These are phyloP conservation scores for Nesoenas mayeri DNA, from an alignment of 2,113 vertebrate species.

Conservation along the genomic window DNA sequence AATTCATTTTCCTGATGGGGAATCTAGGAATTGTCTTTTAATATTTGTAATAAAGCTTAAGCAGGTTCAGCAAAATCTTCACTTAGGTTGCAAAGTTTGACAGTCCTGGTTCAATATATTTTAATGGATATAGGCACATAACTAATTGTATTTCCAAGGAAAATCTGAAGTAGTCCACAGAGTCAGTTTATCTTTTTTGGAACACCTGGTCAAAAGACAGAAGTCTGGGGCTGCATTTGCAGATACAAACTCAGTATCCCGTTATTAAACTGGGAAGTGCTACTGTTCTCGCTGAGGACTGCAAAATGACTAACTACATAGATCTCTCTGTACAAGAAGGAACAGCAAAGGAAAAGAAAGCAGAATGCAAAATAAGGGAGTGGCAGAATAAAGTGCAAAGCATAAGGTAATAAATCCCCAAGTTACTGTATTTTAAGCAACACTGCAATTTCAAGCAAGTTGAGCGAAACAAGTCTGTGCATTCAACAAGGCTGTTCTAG, in stretches of 20 bases:
- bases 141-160: constrained; percentile 17
- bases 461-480: neutral
- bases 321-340: neutral
- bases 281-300: constrained; percentile 8
- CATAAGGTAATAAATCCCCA: neutral
- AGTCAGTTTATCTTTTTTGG: neutral
- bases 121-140: neutral
- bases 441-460: neutral
- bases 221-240: neutral
- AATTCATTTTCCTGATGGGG: constrained; percentile 26
- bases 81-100: neutral
- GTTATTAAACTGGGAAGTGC: neutral
- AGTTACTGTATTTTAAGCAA: neutral
- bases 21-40: constrained; percentile 28
- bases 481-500: constrained; percentile 26
- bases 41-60: constrained; percentile 16
- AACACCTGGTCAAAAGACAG: neutral
- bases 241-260: neutral
- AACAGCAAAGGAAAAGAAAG: neutral
- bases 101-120: neutral
- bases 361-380: neutral
- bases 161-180: neutral
- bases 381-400: neutral
- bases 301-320: neutral
- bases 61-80: constrained; percentile 18